Evolutionary conservation across 2,797 vertebrate species (phyloP), one percentile per base, ranked within the genome.

Genomic region (Arrhamphus sclerolepis): DNA sequence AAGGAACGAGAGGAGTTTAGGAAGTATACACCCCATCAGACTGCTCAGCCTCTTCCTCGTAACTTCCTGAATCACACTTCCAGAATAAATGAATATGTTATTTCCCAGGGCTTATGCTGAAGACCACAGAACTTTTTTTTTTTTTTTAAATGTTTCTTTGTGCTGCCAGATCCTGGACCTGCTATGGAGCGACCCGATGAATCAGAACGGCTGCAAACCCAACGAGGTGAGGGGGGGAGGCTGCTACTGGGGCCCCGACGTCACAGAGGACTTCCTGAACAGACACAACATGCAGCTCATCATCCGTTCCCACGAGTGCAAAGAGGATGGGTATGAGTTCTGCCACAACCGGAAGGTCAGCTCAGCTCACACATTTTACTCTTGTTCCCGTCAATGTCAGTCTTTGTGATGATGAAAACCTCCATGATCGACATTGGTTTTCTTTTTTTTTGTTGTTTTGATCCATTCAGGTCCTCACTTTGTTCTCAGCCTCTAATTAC

Each of bases 301-400:
- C 72, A 97, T 99, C 75, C 95, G 95, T 29, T 99, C 96, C 5
- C 97, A 98, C 0, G 96, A 99, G 83, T 98, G 97, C 78, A 98
- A 98, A 81, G 95, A 94, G 6, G 96, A 98, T 0, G 97, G 97
- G 56, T 99, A 96, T 0, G 97, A 98, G 85, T 96, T 97, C 89
- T 96, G 96, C 64, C 97, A 98, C 85, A 90, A 90, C 46, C 93
- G 95, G 13, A 97, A 94, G 93, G 97, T 98, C 40, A 34, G 64
- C 16, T 39, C 7, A 20, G 5, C 19, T 40, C 3, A 14, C 24
- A n/a, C n/a, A n/a, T n/a, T n/a, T n/a, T n/a, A n/a, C n/a, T n/a
- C n/a, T n/a, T n/a, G 10, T 10, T 20, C 7, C 18, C n/a, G 9
- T 20, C 31, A 11, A 29, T 2, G 13, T 34, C 3, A 34, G 3